These are phyloP conservation scores for Brachypalpus laphriformis DNA, from an alignment of 2,888 invertebrate species.

Conservation along the genomic window DNA sequence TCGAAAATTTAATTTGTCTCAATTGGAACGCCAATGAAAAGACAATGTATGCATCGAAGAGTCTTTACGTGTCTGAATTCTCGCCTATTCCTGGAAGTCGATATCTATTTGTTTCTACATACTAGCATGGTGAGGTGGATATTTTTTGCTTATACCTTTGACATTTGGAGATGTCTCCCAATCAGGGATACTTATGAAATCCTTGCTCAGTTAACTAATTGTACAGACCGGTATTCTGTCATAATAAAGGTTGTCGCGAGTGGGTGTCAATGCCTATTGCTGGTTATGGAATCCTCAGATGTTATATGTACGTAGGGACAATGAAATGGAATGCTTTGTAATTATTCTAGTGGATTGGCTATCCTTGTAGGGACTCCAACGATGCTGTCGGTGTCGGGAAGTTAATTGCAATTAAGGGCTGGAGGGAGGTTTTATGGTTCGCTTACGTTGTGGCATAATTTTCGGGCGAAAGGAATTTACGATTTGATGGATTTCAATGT, in stretches of 20 bases:
- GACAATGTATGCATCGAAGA: not conserved
- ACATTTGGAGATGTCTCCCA: not conserved
- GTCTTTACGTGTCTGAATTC: not conserved
- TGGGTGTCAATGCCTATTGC: slow-evolving; percentile 6
- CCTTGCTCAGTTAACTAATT: not conserved
- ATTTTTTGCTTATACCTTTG: not conserved
- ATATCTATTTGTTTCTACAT: not conserved
- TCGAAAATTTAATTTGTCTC: slow-evolving; percentile 1
- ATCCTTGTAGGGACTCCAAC: not conserved
- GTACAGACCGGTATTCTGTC: not conserved
- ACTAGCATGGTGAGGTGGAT: not conserved
- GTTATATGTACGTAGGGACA: not conserved
- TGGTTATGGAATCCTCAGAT: not conserved
- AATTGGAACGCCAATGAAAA: not conserved
- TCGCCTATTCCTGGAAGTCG: not conserved
- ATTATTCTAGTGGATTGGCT: not conserved
- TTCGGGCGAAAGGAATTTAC: slow-evolving; percentile 9
- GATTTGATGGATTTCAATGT: slow-evolving; percentile 10
- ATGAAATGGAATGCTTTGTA: not conserved
- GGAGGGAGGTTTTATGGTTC: slow-evolving; percentile 12
- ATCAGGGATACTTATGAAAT: not conserved
- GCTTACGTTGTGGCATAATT: slow-evolving; percentile 9
- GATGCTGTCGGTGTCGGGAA: not conserved
- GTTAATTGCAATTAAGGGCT: slow-evolving; percentile 4
- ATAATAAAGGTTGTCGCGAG: not conserved